Base-by-base conservation (phyloP, 2,797 vertebrate species). In the Margarornis squamiger region DNA sequence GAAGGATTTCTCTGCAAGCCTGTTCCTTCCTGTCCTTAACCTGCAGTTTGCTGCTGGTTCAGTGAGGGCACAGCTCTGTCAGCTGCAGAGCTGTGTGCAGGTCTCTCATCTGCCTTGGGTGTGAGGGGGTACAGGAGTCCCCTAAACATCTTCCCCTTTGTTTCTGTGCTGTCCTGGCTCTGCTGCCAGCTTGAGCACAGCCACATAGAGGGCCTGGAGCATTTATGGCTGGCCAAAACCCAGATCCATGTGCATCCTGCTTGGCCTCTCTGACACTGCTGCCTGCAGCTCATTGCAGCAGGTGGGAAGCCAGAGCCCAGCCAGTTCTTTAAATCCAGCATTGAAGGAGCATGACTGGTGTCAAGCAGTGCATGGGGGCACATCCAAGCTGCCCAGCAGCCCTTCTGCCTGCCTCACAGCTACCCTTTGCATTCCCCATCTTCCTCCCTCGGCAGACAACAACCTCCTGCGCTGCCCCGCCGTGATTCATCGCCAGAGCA, bases 401-500 rank as follows among this genome's bases (percentile, higher is more conserved):
- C 72, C 61, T 89, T 55, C 18, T 48, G 22, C 24, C 57, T 68
- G 71, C 82, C 29, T 88, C 67, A 45, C n/a, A 74, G 90, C 32
- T 88, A 55, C n/a, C 29, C 75, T 72, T 61, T 49, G 88, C 83
- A 36, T 88, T 75, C 51, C 83, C 10, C 8, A 22, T 74, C 84
- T 89, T 70, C 83, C 77, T 87, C 59, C 74, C 80, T 67, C 63
- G 78, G 83, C 93, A 95, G 74, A 79, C 95, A 92, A 7, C 63
- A 45, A 45, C 39, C 92, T 92, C 34, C 80, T 46, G 27, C 48
- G 83, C 93, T 95, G 88, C 93, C 90, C 83, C n/a, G 90, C 88
- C 12, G 48, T 97, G 96, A 97, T 90, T 97, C 96, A 97, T 41
- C 4, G 1, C 88, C 7, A 15, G 93, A 97, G 96, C 96, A 95